phyloP scores from a whole-genome alignment of 2,888 invertebrate species.

The Cetonia aurata region DNA sequence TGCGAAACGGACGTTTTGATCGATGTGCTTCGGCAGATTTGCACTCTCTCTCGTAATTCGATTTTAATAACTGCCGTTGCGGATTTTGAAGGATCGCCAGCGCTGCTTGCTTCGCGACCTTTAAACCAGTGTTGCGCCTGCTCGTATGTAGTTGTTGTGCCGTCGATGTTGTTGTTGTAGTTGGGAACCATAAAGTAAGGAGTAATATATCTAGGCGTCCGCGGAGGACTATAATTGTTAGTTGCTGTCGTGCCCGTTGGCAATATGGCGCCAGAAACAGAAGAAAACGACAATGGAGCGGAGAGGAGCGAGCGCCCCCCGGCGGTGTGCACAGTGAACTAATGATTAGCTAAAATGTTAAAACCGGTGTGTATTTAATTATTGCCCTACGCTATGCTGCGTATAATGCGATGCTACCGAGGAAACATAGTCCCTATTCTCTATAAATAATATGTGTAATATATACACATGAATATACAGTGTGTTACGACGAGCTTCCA shows the following conservation, averaged over 20 bases:
- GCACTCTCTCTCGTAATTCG: slow-evolving; percentile 27
- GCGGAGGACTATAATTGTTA: slow-evolving; percentile 64
- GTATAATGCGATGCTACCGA: slow-evolving; percentile 30
- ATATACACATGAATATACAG: too few relatives aligned
- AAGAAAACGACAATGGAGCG: slow-evolving; percentile 57
- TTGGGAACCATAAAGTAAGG: slow-evolving; percentile 51
- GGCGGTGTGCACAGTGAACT: slow-evolving; percentile 63
- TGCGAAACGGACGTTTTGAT: slow-evolving; percentile 1
- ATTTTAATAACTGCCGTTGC: slow-evolving; percentile 44
- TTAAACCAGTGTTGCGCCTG: slow-evolving; percentile 1
- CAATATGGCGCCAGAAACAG: slow-evolving; percentile 66
- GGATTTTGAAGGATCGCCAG: slow-evolving; percentile 19
- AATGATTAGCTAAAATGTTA: slow-evolving; percentile 63
- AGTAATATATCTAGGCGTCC: slow-evolving; percentile 62
- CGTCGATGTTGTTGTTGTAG: neutral
- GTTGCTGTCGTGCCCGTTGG: slow-evolving; percentile 61
- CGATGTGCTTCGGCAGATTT: slow-evolving; percentile 8
- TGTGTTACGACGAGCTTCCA: too few relatives aligned
- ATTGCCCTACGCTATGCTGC: slow-evolving; percentile 49
- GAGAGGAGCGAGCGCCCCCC: slow-evolving; percentile 55
- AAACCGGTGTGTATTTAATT: slow-evolving; percentile 62
- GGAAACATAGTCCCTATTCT: neutral
- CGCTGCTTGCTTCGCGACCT: neutral
- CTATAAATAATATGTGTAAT: too few relatives aligned
- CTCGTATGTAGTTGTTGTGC: neutral